Percentiles rank a stretch among this genome's conserved stretches.
These are phyloP conservation scores for Pheosia tremula DNA, from an alignment of 2,888 invertebrate species.

Conservation along the genomic window DNA sequence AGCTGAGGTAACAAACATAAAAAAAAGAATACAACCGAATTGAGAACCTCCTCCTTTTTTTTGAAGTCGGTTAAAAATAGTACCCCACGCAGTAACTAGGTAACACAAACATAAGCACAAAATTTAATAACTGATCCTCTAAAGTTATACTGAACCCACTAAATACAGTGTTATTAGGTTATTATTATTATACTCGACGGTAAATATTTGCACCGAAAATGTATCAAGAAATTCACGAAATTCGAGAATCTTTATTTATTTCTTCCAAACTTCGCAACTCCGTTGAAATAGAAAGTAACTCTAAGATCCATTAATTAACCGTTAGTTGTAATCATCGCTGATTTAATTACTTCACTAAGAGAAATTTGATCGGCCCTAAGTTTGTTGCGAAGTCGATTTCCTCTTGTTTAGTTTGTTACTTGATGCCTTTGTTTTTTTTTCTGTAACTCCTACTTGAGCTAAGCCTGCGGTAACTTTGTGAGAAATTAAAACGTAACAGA, in stretches of 20 bases:
- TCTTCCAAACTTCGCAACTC: slow-evolving; percentile 36
- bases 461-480: not conserved
- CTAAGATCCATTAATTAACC: slow-evolving; percentile 45
- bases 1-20: too few relatives aligned
- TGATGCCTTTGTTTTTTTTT: slow-evolving; percentile 32
- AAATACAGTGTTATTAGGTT: slow-evolving; percentile 22
- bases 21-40: too few relatives aligned
- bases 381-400: slow-evolving; percentile 42
- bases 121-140: slow-evolving; percentile 4
- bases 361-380: slow-evolving; percentile 43
- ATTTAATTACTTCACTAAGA: slow-evolving; percentile 41
- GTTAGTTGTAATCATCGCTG: slow-evolving; percentile 45
- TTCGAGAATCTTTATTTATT: slow-evolving; percentile 39
- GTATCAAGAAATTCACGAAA: slow-evolving; percentile 32
- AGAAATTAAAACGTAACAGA: too few relatives aligned
- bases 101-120: not conserved
- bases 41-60: too few relatives aligned
- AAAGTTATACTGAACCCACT: slow-evolving; percentile 9
- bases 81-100: not conserved
- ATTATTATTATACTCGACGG: slow-evolving; percentile 15
- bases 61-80: too few relatives aligned
- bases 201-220: slow-evolving; percentile 47
- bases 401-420: slow-evolving; percentile 31
- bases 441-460: slow-evolving; percentile 11
- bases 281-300: slow-evolving; percentile 34